A percentile compares a stretch with the other conserved stretches of the same genome.
These are phyloP conservation scores for Isurus oxyrinchus DNA, from an alignment of 2,113 vertebrate species.

Conservation along the genomic window DNA sequence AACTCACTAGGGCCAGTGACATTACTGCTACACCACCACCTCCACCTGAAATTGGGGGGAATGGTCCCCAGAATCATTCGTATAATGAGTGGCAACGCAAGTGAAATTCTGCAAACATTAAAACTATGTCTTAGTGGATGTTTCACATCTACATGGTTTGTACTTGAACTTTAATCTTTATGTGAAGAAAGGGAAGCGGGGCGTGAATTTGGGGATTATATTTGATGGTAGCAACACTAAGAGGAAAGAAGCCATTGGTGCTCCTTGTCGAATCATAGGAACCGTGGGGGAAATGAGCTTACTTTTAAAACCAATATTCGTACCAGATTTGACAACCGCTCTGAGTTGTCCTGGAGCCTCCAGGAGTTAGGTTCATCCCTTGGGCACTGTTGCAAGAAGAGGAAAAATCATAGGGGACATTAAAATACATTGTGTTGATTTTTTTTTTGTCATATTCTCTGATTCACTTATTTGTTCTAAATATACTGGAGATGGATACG, in stretches of 20 bases:
- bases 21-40: too few relatives aligned
- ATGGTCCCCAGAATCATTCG: too few relatives aligned
- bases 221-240: neutral
- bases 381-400: neutral
- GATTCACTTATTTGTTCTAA: neutral
- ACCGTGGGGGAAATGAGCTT: neutral
- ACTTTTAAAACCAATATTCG: neutral
- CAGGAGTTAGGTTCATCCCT: neutral
- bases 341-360: neutral
- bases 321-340: neutral
- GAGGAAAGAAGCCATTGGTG: neutral
- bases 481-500: neutral
- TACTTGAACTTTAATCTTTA: neutral
- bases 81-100: too few relatives aligned
- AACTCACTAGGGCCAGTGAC: too few relatives aligned
- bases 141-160: neutral
- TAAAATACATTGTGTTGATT: too few relatives aligned
- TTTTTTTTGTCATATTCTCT: neutral
- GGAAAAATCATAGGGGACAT: neutral
- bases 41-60: too few relatives aligned
- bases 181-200: neutral
- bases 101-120: too few relatives aligned
- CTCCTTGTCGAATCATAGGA: neutral
- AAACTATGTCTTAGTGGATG: too few relatives aligned
- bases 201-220: neutral